A percentile compares a stretch with the other conserved stretches of the same genome.
Conservation (phyloP, 2,797 vertebrate species). For the Bovichtus variegatus region DNA sequence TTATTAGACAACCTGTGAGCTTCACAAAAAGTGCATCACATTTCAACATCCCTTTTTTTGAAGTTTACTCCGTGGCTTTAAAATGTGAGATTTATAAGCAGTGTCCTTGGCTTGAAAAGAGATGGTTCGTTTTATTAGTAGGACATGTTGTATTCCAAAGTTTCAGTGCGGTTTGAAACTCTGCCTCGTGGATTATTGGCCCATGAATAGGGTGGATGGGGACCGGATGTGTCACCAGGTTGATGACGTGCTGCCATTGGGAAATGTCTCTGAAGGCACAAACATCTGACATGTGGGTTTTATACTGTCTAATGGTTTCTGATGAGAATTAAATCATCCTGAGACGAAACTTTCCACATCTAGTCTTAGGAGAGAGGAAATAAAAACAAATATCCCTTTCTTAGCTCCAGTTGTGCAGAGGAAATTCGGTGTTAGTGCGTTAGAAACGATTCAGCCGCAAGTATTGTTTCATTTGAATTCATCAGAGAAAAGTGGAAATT, state of each 20-base stretch:
- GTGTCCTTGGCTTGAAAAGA: slow-evolving; percentile 6
- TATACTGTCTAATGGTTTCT: slow-evolving; percentile 70
- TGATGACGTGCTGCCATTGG: slow-evolving; percentile 72
- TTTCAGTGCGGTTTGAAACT: slow-evolving; percentile 30
- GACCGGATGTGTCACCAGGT: slow-evolving; percentile 70
- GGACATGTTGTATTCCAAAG: slow-evolving; percentile 38
- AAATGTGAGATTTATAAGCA: slow-evolving; percentile 37
- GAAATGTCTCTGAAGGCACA: slow-evolving; percentile 63
- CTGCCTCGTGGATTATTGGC: slow-evolving; percentile 59
- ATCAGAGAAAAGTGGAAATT: background rate
- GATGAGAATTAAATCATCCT: slow-evolving; percentile 58
- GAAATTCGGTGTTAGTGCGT: slow-evolving; percentile 13
- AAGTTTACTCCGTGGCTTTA: slow-evolving; percentile 25
- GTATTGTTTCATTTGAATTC: slow-evolving; percentile 7
- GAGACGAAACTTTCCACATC: slow-evolving; percentile 41
- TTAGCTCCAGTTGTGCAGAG: background rate
- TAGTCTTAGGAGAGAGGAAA: slow-evolving; percentile 38
- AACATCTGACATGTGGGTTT: slow-evolving; percentile 69
- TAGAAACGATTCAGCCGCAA: slow-evolving; percentile 20
- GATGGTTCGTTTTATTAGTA: slow-evolving; percentile 27
- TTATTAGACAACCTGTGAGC: slow-evolving; percentile 23
- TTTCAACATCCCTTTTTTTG: slow-evolving; percentile 36
- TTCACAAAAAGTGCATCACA: slow-evolving; percentile 27
- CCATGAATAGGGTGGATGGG: slow-evolving; percentile 44
- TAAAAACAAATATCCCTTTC: slow-evolving; percentile 10